These are phyloP conservation scores for Sula dactylatra DNA, from an alignment of 2,113 vertebrate species.

Conservation along the genomic window DNA sequence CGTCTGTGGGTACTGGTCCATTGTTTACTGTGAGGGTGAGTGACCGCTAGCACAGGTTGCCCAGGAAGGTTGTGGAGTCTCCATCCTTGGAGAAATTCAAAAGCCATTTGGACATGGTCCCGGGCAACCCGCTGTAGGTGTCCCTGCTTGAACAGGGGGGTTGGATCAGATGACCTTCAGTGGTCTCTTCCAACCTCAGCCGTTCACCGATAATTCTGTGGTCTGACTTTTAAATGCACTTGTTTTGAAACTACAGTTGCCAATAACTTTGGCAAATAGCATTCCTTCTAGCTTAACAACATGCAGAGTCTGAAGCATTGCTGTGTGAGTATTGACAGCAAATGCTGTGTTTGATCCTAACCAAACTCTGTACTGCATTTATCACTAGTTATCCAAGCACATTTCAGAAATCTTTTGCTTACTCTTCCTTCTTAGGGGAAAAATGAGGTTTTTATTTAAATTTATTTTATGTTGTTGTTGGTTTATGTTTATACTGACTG, in stretches of 20 bases:
- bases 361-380: background rate
- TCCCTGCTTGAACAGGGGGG: background rate
- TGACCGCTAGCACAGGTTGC: accelerated
- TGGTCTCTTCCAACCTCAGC: background rate
- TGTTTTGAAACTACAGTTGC: background rate
- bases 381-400: background rate
- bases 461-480: background rate
- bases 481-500: background rate
- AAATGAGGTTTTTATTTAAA: background rate
- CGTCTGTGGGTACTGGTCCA: background rate
- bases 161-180: background rate
- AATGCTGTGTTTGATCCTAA: background rate
- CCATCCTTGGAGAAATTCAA: background rate
- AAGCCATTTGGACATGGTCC: background rate
- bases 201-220: background rate
- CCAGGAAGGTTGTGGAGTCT: background rate
- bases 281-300: background rate
- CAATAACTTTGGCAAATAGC: background rate
- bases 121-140: background rate
- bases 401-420: background rate
- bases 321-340: background rate
- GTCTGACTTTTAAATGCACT: background rate
- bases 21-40: background rate
- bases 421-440: background rate
- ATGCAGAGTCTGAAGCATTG: background rate